phyloP scores from a whole-genome alignment of 1,140 invertebrate species.

The Neomicropteryx cornuta region DNA sequence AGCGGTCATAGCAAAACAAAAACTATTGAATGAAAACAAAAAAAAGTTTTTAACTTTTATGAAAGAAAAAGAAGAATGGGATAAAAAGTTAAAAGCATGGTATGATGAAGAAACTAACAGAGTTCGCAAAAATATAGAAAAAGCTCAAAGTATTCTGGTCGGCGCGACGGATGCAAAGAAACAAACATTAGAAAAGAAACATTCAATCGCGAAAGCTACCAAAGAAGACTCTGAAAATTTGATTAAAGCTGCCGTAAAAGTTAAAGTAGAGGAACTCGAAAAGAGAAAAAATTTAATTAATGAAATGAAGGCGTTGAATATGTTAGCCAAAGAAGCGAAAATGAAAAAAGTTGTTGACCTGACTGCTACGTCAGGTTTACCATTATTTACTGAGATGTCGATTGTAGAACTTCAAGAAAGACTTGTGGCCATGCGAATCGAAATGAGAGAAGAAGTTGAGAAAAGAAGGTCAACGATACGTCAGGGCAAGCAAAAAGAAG shows the following conservation, averaged over 20 bases:
- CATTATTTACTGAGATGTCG: constrained; percentile 47
- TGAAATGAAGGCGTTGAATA: constrained; percentile 40
- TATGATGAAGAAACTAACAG: constrained; percentile 30
- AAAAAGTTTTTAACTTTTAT: constrained; percentile 36
- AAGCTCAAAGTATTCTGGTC: constrained; percentile 31
- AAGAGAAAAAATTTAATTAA: constrained; percentile 38
- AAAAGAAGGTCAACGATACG: constrained; percentile 22
- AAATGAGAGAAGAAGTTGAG: constrained; percentile 37
- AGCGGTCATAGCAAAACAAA: constrained; percentile 40
- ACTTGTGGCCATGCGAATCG: constrained; percentile 31
- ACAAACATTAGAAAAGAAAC: constrained; percentile 28
- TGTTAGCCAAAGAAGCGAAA: constrained; percentile 28
- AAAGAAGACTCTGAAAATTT: constrained; percentile 33
- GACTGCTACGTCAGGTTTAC: constrained; percentile 39
- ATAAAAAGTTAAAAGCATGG: constrained; percentile 37
- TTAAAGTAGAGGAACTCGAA: constrained; percentile 36
- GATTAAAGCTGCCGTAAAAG: constrained; percentile 24
- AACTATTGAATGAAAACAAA: constrained; percentile 32
- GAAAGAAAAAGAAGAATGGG: constrained; percentile 33
- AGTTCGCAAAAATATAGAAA: constrained; percentile 33
- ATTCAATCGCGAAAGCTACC: constrained; percentile 28
- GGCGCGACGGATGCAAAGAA: constrained; percentile 33
- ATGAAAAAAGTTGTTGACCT: constrained; percentile 39
- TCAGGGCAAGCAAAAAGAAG: constrained; percentile 16
- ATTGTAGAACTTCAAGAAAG: constrained; percentile 42